Base-by-base conservation (phyloP, 2,888 invertebrate genomes). In the Ectemnius continuus region DNA sequence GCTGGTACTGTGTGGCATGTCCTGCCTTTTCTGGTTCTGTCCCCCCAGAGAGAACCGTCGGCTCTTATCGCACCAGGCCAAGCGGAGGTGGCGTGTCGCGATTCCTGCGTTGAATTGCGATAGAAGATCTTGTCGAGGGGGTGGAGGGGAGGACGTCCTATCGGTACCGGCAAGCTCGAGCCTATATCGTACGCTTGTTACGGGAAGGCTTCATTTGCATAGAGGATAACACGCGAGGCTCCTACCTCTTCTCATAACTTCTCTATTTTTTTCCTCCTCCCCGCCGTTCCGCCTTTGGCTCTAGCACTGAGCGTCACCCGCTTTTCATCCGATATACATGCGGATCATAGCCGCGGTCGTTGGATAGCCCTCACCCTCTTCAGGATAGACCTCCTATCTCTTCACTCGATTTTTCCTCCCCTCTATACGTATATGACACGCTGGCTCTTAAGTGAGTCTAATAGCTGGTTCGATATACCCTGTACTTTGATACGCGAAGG, bases 81-180 rank as follows among this genome's bases (percentile, higher is more conserved):
- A 86, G 86, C 78, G 82, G 85, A 85, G 87, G 84, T 87, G 86
- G 86, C 86, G 87, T 86, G 88, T 86, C 83, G 85, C 86, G 85
- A 84, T 82, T 84, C 83, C 81, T 82, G 84, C 81, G 80, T 86
- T 87, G 85, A 87, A 89, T 89, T 87, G 87, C 86, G 90, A 90
- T 90, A 87, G 85, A 88, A 89, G 90, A 90, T 90, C 90, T 90
- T 89, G 90, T 88, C 89, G 84, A 85, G 85, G 85, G 85, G 81
- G 84, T 81, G 82, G 85, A 86, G 85, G 85, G 84, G 83, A 84
- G 52, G 4, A 14, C 14, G 52, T 52, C 52, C 52, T 88, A 85
- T 86, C 85, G 84, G 85, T 85, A 85, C 83, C 82, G 81, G 80
- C 78, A 77, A 72, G 67, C 66, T 71, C 67, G 77, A 74, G 73